phyloP scores from a whole-genome alignment of 2,113 vertebrate species.

The Uria aalge region DNA sequence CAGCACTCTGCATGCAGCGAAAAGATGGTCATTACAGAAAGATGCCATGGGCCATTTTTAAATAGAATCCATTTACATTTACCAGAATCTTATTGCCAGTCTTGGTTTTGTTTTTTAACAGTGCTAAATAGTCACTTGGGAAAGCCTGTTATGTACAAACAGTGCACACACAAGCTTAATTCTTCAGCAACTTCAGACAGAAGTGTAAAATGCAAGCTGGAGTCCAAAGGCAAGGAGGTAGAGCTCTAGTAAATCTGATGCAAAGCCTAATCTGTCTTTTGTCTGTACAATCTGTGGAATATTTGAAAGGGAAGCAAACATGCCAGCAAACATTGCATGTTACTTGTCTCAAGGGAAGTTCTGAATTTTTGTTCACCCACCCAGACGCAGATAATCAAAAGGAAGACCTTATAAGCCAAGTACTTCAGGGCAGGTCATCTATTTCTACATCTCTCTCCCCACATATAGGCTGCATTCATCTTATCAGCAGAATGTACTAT shows the following conservation, averaged over 20 bases:
- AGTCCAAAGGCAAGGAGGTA: constrained; percentile 25
- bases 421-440: background rate
- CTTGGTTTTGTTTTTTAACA: constrained; percentile 3
- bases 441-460: background rate
- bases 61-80: constrained; percentile 18
- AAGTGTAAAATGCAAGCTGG: constrained; percentile 33
- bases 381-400: background rate
- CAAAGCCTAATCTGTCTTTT: constrained; percentile 48
- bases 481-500: background rate
- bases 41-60: background rate
- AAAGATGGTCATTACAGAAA: constrained; percentile 6
- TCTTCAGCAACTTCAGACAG: constrained; percentile 41
- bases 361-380: background rate
- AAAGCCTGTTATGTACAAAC: constrained; percentile 13
- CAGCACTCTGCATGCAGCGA: background rate
- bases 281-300: constrained; percentile 4
- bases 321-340: background rate
- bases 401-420: background rate
- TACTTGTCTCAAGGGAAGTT: background rate
- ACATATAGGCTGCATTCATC: background rate
- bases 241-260: constrained; percentile 30
- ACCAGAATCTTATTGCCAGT: background rate
- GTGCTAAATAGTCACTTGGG: constrained; percentile 33
- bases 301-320: constrained; percentile 22
- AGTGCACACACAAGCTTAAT: constrained; percentile 11